Percentiles rank a stretch among this genome's conserved stretches.
Conservation (phyloP, 2,797 vertebrate genomes). For the Chelon auratus region DNA sequence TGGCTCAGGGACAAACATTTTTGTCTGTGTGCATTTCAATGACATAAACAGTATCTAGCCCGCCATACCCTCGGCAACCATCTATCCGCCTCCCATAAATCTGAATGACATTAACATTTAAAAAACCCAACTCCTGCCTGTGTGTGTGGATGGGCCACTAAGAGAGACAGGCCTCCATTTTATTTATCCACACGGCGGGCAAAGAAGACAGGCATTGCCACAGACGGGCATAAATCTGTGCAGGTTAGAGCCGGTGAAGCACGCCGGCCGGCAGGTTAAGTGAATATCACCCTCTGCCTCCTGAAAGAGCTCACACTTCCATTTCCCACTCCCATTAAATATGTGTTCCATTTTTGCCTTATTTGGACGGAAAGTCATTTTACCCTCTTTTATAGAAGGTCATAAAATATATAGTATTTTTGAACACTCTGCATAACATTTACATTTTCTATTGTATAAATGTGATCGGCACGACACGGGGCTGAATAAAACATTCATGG, state of each 20-base stretch:
- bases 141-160: conserved; percentile 43
- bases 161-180: conserved; percentile 64
- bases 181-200: conserved; percentile 57
- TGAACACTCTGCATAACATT: conserved; percentile 81
- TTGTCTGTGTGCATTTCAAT: conserved; percentile 69
- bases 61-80: conserved; percentile 55
- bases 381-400: conserved; percentile 83
- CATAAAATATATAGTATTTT: conserved; percentile 83
- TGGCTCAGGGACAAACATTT: conserved; percentile 60
- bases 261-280: conserved; percentile 70
- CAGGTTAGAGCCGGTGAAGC: conserved; percentile 53
- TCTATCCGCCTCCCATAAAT: conserved; percentile 74
- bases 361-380: conserved; percentile 81
- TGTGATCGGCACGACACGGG: conserved; percentile 73
- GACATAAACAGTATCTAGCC: conserved; percentile 68
- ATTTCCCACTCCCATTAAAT: conserved; percentile 74
- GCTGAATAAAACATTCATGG: conserved; percentile 85
- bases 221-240: conserved; percentile 71
- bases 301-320: conserved; percentile 51
- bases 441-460: conserved; percentile 85
- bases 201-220: conserved; percentile 41
- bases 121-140: conserved; percentile 48
- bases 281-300: conserved; percentile 75
- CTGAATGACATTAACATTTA: conserved; percentile 82
- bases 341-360: conserved; percentile 77